Evolutionary conservation across 2,797 vertebrate genomes (phyloP), one percentile per base, ranked within the genome.

Genomic region (Cuniculus paca): DNA sequence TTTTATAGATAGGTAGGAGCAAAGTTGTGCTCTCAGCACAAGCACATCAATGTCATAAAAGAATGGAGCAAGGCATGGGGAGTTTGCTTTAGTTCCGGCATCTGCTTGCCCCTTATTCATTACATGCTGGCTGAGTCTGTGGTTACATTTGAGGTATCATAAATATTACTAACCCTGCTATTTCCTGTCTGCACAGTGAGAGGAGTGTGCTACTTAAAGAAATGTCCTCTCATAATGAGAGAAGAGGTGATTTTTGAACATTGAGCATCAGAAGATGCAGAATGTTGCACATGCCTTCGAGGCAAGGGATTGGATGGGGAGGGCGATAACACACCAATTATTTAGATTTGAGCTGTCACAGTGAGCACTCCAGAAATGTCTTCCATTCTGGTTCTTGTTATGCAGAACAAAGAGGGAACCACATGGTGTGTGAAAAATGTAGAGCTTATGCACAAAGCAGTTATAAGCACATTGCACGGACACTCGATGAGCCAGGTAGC

Each of bases 141-240:
- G 84, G 74, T 92, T 90, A 56, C 42, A 77, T 96, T 88, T 45
- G 56, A 90, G 36, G 74, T 90, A 17, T 78, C 58, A 24, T 50
- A 58, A 80, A 45, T 60, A 60, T 78, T 54, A 63, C 75, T 61
- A 54, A 39, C 24, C 34, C 31, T 63, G 56, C 80, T 89, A 54
- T 95, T 92, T 94, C 94, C 89, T 93, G 34, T n/a, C 17, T 28
- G 17, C 24, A 42, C 28, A 82, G n/a, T 24, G 92, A 93, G 78
- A 86, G 22, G 11, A 92, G 42, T 0, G 0, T 80, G 50, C n/a
- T 54, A 34, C 61, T 95, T 68, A 45, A 39, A 78, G 78, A 95
- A 48, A 74, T 22, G 24, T 42, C 34, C 17, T 50, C 80, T 97
- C 95, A 89, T 85, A 88, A 56, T 61, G 89, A 94, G 80, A 97